Evolutionary conservation across 1,140 invertebrate species (phyloP), one percentile per base, ranked within the genome.

Genomic region (Habropoda laboriosa): DNA sequence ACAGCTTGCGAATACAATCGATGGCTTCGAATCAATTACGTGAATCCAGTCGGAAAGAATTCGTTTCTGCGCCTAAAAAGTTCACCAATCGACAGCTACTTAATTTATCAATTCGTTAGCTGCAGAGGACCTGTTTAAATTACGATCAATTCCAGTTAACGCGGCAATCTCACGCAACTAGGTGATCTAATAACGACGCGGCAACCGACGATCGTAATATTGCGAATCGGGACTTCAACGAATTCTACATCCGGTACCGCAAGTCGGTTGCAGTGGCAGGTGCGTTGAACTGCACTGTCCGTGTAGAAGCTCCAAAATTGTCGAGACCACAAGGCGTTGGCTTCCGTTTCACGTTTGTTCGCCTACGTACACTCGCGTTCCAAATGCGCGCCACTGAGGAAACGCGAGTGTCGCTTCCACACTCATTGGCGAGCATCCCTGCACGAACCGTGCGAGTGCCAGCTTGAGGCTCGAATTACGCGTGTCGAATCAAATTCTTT

Each of bases 201-300:
- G 53, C 32, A 32, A 49, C 27, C 13, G 32, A 53, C 27, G 40
- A 38, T 66, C 24, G 61, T 45, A 47, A 70, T 24, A 32, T 74
- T 35, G 70, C 27, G 49, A 74, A 42, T 53, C 66, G 49, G 63
- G 68, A 78, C 55, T 81, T 53, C 55, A 66, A 79, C 76, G 76
- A 80, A 83, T 83, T 51, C 76, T 70, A 70, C 68, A 71, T 53
- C 49, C 67, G 47, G 21, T 18, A 45, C 60, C 67, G 75, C 73
- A 64, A 55, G 60, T 72, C 75, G 49, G 40, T 30, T 61, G 70
- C 70, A 40, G 67, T 51, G 82, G 79, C 88, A 88, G 80, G 60
- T 89, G 86, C 58, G 38, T 64, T 80, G 58, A 87, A 90, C 84
- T 86, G 84, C 81, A 72, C 81, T 67, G 80, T 82, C 75, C 81